phyloP scores from a whole-genome alignment of 2,888 invertebrate genomes.

The Teleiodes luculella region DNA sequence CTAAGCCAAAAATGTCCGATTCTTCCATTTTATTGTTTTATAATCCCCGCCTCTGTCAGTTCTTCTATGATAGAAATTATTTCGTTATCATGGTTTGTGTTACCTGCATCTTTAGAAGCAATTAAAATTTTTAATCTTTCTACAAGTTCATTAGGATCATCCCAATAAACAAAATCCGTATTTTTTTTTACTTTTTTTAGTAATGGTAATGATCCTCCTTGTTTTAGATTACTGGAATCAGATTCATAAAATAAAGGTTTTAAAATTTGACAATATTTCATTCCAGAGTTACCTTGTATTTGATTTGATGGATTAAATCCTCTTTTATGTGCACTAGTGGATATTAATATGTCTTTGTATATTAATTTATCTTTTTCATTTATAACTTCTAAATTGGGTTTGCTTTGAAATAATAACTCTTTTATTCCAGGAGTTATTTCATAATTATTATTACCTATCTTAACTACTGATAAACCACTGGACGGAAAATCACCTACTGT shows the following conservation, averaged over 20 bases:
- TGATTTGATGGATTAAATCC: conserved; percentile 18
- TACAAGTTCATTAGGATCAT: conserved; percentile 28
- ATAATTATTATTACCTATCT: conserved; percentile 9
- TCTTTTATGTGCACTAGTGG: conserved; percentile 21
- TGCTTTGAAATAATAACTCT: conserved; percentile 15
- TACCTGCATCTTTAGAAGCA: conserved; percentile 26
- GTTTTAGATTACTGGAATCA: neutral
- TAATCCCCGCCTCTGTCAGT: conserved; percentile 24
- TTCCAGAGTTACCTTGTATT: conserved; percentile 20
- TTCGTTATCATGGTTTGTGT: conserved; percentile 31
- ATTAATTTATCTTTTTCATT: conserved; percentile 14
- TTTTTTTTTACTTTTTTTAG: conserved; percentile 16
- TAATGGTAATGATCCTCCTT: conserved; percentile 17
- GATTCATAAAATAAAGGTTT: conserved; percentile 10
- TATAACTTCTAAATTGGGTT: conserved; percentile 8
- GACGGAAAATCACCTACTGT: neutral
- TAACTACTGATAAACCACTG: neutral
- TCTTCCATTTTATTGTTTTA: conserved; percentile 16
- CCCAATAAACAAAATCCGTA: conserved; percentile 28
- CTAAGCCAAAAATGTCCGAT: neutral
- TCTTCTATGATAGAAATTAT: conserved; percentile 42
- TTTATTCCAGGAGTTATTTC: conserved; percentile 15
- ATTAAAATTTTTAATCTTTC: conserved; percentile 25
- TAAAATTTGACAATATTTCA: conserved; percentile 17
- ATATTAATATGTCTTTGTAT: conserved; percentile 18